Evolutionary conservation across 1,140 invertebrate genomes (phyloP).

Genomic region (Euura saliciscinereae): DNA sequence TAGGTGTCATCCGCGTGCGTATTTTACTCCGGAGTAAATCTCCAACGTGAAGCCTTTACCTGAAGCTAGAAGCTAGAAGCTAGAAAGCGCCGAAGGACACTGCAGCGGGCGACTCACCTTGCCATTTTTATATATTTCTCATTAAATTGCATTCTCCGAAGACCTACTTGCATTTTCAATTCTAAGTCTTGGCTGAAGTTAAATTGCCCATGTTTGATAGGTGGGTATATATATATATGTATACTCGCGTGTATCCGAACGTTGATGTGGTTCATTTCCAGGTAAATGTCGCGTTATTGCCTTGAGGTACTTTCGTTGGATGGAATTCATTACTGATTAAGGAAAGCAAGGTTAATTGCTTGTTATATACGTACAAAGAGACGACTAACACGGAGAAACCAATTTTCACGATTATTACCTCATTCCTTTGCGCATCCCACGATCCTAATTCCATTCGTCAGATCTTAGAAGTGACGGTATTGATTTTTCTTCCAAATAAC

Average conservation of each 20-base stretch:
- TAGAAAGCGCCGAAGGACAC: background rate
- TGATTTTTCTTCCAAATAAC: too few relatives aligned
- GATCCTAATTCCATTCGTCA: too few relatives aligned
- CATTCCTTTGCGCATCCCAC: too few relatives aligned
- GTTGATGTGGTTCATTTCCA: background rate
- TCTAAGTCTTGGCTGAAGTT: background rate
- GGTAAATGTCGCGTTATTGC: constrained; percentile 5
- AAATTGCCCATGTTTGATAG: constrained; percentile 5
- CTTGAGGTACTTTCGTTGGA: background rate
- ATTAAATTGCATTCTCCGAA: constrained; percentile 7
- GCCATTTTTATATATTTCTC: constrained; percentile 7
- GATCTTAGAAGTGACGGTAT: too few relatives aligned
- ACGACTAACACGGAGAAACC: background rate
- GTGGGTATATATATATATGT: background rate
- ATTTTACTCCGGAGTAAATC: background rate
- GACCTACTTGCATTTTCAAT: constrained; percentile 7
- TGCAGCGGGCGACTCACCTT: background rate
- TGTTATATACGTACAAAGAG: background rate
- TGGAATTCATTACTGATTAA: background rate
- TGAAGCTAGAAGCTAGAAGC: background rate
- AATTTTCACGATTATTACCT: background rate
- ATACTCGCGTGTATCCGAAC: background rate
- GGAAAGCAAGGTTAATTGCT: background rate
- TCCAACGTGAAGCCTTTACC: background rate
- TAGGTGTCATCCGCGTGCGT: background rate